These are phyloP conservation scores for Leptinotarsa peninsularis DNA, from an alignment of 2,888 invertebrate species.

Conservation along the genomic window DNA sequence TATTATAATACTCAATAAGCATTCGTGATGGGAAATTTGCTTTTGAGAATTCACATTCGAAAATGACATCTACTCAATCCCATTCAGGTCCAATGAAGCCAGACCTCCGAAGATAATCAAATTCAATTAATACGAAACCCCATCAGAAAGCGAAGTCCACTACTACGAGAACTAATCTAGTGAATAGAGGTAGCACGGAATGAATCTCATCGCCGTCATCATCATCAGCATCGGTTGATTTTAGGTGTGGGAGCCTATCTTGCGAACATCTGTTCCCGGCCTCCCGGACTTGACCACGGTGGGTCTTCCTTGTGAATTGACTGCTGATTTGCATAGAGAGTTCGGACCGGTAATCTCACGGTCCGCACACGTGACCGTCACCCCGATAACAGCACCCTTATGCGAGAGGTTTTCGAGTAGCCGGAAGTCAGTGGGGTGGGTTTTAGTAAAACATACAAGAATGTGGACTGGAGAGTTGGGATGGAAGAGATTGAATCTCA, in stretches of 20 bases:
- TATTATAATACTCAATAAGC: no score
- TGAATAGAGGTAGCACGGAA: constrained; percentile 10
- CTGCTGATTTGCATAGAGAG: constrained; percentile 60
- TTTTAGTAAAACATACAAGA: background rate
- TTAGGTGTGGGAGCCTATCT: constrained; percentile 23
- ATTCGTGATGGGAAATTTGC: background rate
- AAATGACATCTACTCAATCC: background rate
- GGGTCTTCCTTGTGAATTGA: constrained; percentile 46
- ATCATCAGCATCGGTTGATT: constrained; percentile 22
- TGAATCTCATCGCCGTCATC: constrained; percentile 19
- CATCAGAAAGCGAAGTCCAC: constrained; percentile 19
- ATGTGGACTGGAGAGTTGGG: background rate
- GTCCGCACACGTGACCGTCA: constrained; percentile 54
- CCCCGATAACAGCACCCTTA: constrained; percentile 31
- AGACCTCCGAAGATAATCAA: constrained; percentile 26
- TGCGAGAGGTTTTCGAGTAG: constrained; percentile 7
- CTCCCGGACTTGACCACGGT: constrained; percentile 11
- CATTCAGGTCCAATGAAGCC: background rate
- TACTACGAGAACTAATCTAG: constrained; percentile 16
- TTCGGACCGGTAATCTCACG: constrained; percentile 21
- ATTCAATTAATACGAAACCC: constrained; percentile 26
- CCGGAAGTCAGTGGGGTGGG: background rate
- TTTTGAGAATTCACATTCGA: background rate
- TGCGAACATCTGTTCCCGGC: constrained; percentile 20
- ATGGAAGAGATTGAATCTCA: background rate